Base-by-base conservation (phyloP, 2,888 invertebrate genomes). In the Ochropleura leucogaster region DNA sequence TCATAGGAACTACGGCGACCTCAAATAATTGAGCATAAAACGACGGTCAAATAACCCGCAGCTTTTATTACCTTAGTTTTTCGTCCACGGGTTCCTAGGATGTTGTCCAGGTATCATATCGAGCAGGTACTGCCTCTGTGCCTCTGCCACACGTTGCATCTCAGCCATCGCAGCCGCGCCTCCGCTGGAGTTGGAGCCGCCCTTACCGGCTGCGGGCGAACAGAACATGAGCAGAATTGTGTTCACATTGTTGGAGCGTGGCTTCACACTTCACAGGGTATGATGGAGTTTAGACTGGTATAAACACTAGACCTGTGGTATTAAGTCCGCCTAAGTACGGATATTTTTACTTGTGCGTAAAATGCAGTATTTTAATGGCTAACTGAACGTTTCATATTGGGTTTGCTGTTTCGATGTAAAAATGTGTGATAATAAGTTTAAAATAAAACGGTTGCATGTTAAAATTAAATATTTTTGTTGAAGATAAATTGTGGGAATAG, bases 91-190 rank as follows among this genome's bases (percentile, higher is more conserved):
- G 91, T 96, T 96, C 74, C 96, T 89, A 3, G 89, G 82, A 86
- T 96, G 96, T 80, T 95, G 95, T 0, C 95, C 95, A 49, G 99
- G 99, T 90, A 99, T 99, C 99, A 99, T 99, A 94, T 99, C 99
- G 82, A 99, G 97, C 90, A 99, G 97, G 97, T 99, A 99, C 97
- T 99, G 99, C 74, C 99, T 97, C 96, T 99, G 99, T 83, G 98
- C 97, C 93, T 98, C 98, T 7, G 98, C 98, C 78, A 98, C 98
- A 86, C 98, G 97, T 93, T 98, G 98, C 93, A 98, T 97, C 88
- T 99, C 98, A 0, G 98, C 98, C 90, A 97, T 96, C 85, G 94
- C 93, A 8, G 95, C 95, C 55, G 94, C 97, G 73, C 94, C 95
- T 83, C 92, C 93, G 57, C 94, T 93, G 70, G 92, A 55, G 89